Percentiles rank a stretch among this genome's conserved stretches.
phyloP scores from a whole-genome alignment of 2,888 invertebrate species.

The Drosophila emarginata region DNA sequence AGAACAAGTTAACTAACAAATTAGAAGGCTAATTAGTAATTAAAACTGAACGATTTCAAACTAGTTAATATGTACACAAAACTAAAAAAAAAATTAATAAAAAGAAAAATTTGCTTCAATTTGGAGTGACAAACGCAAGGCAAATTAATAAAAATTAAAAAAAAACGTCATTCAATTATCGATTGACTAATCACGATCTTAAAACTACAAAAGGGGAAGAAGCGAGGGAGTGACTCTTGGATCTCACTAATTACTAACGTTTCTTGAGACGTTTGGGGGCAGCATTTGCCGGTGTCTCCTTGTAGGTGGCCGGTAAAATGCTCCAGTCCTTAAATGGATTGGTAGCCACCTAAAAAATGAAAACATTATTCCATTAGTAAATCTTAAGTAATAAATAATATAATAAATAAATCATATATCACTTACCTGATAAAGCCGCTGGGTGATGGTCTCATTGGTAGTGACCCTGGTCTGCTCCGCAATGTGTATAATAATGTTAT shows the following conservation, averaged over 20 bases:
- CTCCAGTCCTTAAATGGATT: slow-evolving; percentile 88
- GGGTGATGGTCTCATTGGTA: slow-evolving; percentile 85
- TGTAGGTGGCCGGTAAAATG: slow-evolving; percentile 76
- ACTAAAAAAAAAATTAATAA: slow-evolving; percentile 8
- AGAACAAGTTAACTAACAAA: slow-evolving; percentile 2
- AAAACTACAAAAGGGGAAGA: slow-evolving; percentile 29
- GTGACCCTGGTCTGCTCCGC: slow-evolving; percentile 90
- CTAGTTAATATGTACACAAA: background rate
- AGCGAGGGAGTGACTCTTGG: slow-evolving; percentile 9
- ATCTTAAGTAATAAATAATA: background rate
- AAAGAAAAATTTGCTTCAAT: background rate
- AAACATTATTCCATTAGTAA: background rate
- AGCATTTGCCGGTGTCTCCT: slow-evolving; percentile 78
- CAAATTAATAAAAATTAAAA: slow-evolving; percentile 39
- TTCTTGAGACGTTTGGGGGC: slow-evolving; percentile 81
- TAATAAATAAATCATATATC: background rate
- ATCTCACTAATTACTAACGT: slow-evolving; percentile 78
- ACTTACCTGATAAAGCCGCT: slow-evolving; percentile 86
- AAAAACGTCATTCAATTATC: background rate
- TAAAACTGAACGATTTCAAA: background rate
- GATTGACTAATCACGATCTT: slow-evolving; percentile 46
- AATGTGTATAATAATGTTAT: slow-evolving; percentile 90
- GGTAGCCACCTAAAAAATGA: slow-evolving; percentile 82
- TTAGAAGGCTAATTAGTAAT: background rate
- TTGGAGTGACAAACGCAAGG: slow-evolving; percentile 52